These are phyloP conservation scores for Drosophila kambysellisi DNA, from an alignment of 2,888 invertebrate genomes.

Conservation along the genomic window DNA sequence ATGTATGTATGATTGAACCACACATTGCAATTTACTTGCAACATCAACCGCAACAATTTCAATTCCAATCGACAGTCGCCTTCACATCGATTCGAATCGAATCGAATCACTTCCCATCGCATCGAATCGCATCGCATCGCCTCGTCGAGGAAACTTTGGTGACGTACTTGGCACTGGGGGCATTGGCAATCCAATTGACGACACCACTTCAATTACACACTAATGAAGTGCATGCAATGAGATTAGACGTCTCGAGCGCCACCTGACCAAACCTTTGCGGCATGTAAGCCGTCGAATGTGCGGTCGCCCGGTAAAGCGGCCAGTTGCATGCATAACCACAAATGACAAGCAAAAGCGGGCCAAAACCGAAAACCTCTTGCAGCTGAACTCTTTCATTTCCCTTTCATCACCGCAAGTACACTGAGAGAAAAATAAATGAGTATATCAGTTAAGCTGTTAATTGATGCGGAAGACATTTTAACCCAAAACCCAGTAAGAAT, in stretches of 20 bases:
- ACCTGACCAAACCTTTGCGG: slow-evolving; percentile 13
- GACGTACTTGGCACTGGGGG: background rate
- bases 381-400: background rate
- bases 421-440: background rate
- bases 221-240: slow-evolving; percentile 53
- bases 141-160: background rate
- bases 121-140: background rate
- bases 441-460: background rate
- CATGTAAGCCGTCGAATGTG: slow-evolving; percentile 6
- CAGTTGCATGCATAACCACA: slow-evolving; percentile 13
- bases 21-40: slow-evolving; percentile 58
- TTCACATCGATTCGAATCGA: slow-evolving; percentile 1
- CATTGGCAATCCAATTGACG: slow-evolving; percentile 29
- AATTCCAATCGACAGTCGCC: slow-evolving; percentile 21
- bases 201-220: slow-evolving; percentile 50
- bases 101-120: background rate
- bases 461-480: background rate
- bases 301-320: slow-evolving; percentile 9
- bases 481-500: background rate
- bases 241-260: background rate
- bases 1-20: background rate
- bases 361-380: background rate
- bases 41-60: slow-evolving; percentile 55
- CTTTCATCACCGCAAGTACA: background rate
- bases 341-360: background rate